Evolutionary conservation across 23 tunicate species (phyloP).

Genomic region (Styela plicata): DNA sequence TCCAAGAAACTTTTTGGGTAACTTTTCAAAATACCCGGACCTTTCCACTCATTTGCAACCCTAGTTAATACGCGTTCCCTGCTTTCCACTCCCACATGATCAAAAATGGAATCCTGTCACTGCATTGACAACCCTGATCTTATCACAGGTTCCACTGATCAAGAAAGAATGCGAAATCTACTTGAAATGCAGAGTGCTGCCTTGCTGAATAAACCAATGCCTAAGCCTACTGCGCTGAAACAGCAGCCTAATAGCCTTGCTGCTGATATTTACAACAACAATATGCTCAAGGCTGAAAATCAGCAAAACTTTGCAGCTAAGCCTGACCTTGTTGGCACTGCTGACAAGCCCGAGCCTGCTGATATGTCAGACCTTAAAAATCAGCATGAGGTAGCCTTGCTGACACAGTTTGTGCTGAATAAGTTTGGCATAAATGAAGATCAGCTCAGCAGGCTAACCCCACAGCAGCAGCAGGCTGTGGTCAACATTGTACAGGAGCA

Average conservation of each 20-base stretch:
- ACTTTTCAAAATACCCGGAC: no score
- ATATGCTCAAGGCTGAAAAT: not conserved
- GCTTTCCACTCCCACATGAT: no score
- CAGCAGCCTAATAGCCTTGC: not conserved
- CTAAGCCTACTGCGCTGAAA: constrained; percentile 8
- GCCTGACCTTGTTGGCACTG: not conserved
- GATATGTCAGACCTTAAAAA: constrained; percentile 15
- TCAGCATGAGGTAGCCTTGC: constrained; percentile 24
- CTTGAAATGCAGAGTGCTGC: constrained; percentile 14
- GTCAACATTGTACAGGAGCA: constrained; percentile 69
- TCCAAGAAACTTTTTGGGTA: no score
- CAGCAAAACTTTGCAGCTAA: not conserved
- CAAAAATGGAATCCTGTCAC: no score
- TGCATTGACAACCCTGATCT: no score
- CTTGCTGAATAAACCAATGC: not conserved
- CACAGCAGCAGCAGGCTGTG: constrained; percentile 68
- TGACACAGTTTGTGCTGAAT: constrained; percentile 27
- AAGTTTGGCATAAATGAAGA: constrained; percentile 76
- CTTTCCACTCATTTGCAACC: no score
- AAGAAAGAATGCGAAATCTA: not conserved
- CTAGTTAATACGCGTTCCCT: no score
- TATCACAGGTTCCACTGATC: not conserved
- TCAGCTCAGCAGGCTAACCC: constrained; percentile 61
- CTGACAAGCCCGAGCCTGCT: not conserved
- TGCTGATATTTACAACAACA: constrained; percentile 9